Evolutionary conservation across 2,888 invertebrate genomes (phyloP).

Genomic region (Andrena praecox): DNA sequence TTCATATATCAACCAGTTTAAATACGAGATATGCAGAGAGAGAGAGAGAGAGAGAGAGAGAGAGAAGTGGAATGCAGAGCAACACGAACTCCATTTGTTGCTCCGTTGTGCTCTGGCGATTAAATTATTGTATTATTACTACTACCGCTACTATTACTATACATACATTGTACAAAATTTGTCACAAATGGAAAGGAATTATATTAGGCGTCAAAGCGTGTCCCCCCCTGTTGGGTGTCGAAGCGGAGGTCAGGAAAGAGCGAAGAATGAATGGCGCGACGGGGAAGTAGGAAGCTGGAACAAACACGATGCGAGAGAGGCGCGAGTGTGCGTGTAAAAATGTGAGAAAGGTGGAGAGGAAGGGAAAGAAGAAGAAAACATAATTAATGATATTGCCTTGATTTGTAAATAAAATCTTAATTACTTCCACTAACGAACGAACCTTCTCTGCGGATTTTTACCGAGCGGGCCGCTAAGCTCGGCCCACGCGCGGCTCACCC

Average conservation of each 20-base stretch:
- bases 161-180: constrained; percentile 74
- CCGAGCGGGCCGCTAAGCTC: constrained; percentile 57
- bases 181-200: constrained; percentile 66
- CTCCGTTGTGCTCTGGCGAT: constrained; percentile 36
- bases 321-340: constrained; percentile 71
- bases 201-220: constrained; percentile 38
- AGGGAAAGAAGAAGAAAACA: constrained; percentile 52
- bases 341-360: background rate
- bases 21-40: constrained; percentile 57
- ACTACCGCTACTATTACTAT: constrained; percentile 51
- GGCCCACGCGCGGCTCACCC: constrained; percentile 55
- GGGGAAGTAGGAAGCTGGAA: constrained; percentile 33
- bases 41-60: constrained; percentile 51
- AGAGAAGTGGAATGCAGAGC: constrained; percentile 41
- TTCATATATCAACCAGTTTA: constrained; percentile 76
- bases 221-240: constrained; percentile 29
- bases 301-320: constrained; percentile 30
- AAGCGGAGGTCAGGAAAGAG: constrained; percentile 34
- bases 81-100: constrained; percentile 47
- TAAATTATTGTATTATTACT: constrained; percentile 61
- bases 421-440: constrained; percentile 78
- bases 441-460: constrained; percentile 67
- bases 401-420: constrained; percentile 84
- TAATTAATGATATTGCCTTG: constrained; percentile 83
- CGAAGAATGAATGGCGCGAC: background rate